Evolutionary conservation across 2,797 vertebrate species (phyloP), one percentile per base, ranked within the genome.

Genomic region (Avahi laniger): DNA sequence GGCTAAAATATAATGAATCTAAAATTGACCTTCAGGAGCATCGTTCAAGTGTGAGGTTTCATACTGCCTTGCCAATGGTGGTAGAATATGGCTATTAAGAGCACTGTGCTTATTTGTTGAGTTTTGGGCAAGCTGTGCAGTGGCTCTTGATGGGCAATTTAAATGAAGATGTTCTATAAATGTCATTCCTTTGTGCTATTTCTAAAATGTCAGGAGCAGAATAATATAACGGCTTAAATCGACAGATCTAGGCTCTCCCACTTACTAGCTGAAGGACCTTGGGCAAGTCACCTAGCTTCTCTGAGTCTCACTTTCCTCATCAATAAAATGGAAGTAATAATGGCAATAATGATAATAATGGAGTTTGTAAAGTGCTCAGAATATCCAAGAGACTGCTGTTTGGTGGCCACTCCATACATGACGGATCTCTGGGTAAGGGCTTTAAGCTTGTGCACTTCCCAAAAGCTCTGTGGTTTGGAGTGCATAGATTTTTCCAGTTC

Each of bases 161-260:
- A 80, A 46, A 76, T 46, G 59, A 83, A 79, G 63, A 33, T 30
- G 2, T 35, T 90, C 59, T 87, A 48, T 92, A 90, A 95, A 92
- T 81, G 41, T 52, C 76, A 92, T 48, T 43, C 4, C 35, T 41
- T 94, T 59, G 30, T 38, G 35, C 41, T 65, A 4, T 84, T 94
- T 95, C 67, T 86, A 95, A 90, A 92, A 57, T 67, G n/a, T 70
- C 48, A 61, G n/a, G 35, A 96, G 48, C 24, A 94, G 35, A 76
- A 8, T 75, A 67, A 50, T 89, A 41, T 92, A 54, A 91, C 82
- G 82, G 11, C 33, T 87, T 84, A 35, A 50, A 52, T 26, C 9
- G 38, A 70, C 17, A 92, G 52, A 90, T 6, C 10, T 69, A 94
- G n/a, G n/a, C 35, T 93, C 26, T 91, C 11, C 30, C 48, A 30